phyloP scores from a whole-genome alignment of 2,888 invertebrate genomes.

The Branchellion lobata region DNA sequence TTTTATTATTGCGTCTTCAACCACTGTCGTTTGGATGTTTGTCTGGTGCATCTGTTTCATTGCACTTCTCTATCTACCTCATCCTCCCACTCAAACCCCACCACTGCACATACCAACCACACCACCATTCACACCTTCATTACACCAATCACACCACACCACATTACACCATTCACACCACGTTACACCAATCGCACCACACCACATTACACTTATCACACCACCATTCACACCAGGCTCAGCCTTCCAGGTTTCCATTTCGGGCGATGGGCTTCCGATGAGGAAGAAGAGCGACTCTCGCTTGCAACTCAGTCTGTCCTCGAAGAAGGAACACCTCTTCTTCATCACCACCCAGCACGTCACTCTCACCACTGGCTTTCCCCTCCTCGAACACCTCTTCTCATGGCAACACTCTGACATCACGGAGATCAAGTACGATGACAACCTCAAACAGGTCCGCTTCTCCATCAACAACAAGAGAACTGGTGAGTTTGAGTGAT shows the following conservation, averaged over 20 bases:
- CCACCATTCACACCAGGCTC: neutral
- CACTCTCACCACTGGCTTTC: neutral
- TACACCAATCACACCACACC: too few species aligned
- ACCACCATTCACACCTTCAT: too few species aligned
- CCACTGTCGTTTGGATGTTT: too few species aligned
- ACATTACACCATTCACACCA: too few species aligned
- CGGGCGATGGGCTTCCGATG: neutral
- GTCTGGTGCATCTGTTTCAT: too few species aligned
- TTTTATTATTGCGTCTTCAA: too few species aligned
- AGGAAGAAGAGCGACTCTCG: constrained; percentile 1
- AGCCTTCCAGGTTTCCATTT: neutral
- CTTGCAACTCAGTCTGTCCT: neutral
- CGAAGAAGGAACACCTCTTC: neutral
- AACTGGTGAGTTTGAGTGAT: neutral
- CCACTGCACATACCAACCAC: too few species aligned
- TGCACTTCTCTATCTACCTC: too few species aligned
- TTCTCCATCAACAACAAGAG: neutral
- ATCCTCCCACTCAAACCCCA: too few species aligned
- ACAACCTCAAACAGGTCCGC: neutral
- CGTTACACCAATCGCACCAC: too few species aligned
- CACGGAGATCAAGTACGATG: neutral
- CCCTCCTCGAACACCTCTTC: neutral
- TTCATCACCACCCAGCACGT: constrained; percentile 11
- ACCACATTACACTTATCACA: too few species aligned
- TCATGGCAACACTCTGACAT: neutral